Evolutionary conservation across 1,140 invertebrate genomes (phyloP).

Genomic region (Meteorus sp.): DNA sequence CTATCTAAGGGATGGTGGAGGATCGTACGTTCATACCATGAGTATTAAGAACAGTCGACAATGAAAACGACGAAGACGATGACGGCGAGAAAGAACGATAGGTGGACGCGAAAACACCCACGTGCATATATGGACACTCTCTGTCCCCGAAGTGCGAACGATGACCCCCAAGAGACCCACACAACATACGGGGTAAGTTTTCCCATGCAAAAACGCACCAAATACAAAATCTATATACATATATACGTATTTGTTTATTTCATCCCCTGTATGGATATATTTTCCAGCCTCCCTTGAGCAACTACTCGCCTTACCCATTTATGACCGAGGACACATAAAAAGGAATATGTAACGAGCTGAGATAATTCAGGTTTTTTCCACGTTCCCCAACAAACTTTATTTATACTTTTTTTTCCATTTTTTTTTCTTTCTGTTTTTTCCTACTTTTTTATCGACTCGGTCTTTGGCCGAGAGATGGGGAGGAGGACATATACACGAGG

Average conservation of each 20-base stretch:
- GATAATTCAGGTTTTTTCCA: slow-evolving; percentile 52
- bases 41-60: no score
- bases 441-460: slow-evolving; percentile 29
- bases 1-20: neutral
- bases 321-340: slow-evolving; percentile 53
- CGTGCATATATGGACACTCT: slow-evolving; percentile 41
- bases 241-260: slow-evolving; percentile 7
- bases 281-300: no score
- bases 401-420: slow-evolving; percentile 26
- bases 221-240: no score
- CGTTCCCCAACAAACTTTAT: slow-evolving; percentile 12
- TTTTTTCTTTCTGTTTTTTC: slow-evolving; percentile 11
- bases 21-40: no score
- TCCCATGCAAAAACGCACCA: slow-evolving; percentile 47
- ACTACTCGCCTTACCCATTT: slow-evolving; percentile 48
- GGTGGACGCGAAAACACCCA: slow-evolving; percentile 21
- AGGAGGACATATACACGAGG: slow-evolving; percentile 9
- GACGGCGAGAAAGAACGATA: neutral
- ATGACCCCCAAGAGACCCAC: slow-evolving; percentile 55
- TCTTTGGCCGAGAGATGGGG: slow-evolving; percentile 15
- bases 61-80: no score
- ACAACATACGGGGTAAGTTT: no score
- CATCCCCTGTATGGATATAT: slow-evolving; percentile 1
- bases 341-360: slow-evolving; percentile 57
- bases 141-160: slow-evolving; percentile 54